Evolutionary conservation across 2,888 invertebrate species (phyloP).

Genomic region (Linnaemya tessellans): DNA sequence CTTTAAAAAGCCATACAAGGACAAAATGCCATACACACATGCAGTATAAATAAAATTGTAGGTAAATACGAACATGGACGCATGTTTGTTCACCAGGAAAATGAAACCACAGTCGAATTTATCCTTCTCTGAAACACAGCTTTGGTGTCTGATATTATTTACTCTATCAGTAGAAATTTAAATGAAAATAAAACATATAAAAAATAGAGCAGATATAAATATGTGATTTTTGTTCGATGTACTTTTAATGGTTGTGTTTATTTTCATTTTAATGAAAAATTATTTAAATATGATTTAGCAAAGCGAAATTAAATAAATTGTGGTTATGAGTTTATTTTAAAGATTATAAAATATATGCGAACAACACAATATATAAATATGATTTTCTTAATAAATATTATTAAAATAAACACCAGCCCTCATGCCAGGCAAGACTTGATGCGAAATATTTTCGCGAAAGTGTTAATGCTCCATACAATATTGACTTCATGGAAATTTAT

Average conservation of each 20-base stretch:
- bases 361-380: too few species aligned
- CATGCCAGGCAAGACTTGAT: too few species aligned
- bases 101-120: slow-evolving; percentile 4
- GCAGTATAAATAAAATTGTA: not conserved
- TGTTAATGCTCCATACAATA: too few species aligned
- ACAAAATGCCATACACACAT: not conserved
- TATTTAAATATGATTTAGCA: not conserved
- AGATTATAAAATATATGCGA: too few species aligned
- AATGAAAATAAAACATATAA: not conserved
- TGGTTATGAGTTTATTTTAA: too few species aligned
- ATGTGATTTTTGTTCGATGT: slow-evolving; percentile 23
- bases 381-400: too few species aligned
- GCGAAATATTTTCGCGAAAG: too few species aligned
- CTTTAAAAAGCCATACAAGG: not conserved
- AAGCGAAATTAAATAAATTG: too few species aligned
- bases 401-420: too few species aligned
- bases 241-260: not conserved
- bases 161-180: not conserved
- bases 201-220: not conserved
- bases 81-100: not conserved
- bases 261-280: not conserved
- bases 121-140: not conserved
- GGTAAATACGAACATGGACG: not conserved
- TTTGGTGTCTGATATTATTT: not conserved
- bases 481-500: too few species aligned